Evolutionary conservation across 2,888 invertebrate species (phyloP).

Genomic region (Sinhomidia bicolor): DNA sequence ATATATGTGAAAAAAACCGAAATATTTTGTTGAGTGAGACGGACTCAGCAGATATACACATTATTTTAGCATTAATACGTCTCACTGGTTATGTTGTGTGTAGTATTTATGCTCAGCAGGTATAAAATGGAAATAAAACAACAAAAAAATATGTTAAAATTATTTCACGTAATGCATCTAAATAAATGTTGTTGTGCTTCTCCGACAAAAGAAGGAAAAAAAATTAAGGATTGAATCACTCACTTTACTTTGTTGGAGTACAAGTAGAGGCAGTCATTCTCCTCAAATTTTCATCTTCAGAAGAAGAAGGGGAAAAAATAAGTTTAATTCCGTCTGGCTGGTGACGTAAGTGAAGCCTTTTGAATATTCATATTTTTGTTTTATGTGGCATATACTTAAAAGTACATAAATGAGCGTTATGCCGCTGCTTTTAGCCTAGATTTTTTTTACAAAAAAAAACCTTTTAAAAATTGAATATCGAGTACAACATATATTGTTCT

Average conservation of each 20-base stretch:
- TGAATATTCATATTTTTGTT: neutral
- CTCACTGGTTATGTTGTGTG: constrained; percentile 27
- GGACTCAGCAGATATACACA: constrained; percentile 24
- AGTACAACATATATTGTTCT: too few relatives aligned
- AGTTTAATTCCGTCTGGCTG: constrained; percentile 20
- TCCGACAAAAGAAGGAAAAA: constrained; percentile 69
- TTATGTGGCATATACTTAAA: too few relatives aligned
- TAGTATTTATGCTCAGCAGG: constrained; percentile 70
- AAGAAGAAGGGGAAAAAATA: too few relatives aligned
- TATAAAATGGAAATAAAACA: constrained; percentile 71
- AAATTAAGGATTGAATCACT: constrained; percentile 54
- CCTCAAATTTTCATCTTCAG: neutral
- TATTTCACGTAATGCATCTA: constrained; percentile 72
- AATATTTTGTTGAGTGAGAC: constrained; percentile 20
- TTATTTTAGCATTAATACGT: constrained; percentile 30
- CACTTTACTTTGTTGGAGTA: constrained; percentile 29
- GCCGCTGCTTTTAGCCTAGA: neutral
- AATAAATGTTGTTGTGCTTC: constrained; percentile 56
- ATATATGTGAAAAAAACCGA: too few relatives aligned
- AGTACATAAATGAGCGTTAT: neutral
- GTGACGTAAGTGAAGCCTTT: neutral
- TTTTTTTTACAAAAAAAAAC: neutral
- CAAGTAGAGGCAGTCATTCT: neutral
- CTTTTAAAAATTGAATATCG: too few relatives aligned
- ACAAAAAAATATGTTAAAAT: constrained; percentile 72